Evolutionary conservation across 2,888 invertebrate species (phyloP), one percentile per base, ranked within the genome.

Genomic region (Drosophila melanosoma): DNA sequence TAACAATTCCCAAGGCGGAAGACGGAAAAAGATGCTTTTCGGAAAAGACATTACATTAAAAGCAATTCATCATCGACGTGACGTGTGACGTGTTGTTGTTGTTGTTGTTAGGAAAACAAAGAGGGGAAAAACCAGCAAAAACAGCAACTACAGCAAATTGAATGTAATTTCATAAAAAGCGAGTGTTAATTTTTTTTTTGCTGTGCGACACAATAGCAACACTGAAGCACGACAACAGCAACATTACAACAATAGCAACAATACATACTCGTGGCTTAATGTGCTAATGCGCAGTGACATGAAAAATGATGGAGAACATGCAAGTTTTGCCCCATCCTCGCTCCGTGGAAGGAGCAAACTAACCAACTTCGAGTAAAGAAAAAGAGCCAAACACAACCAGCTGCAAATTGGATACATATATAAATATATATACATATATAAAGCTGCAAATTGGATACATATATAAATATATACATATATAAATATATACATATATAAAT

Each of bases 131-230:
- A 64, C 64, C 54, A 66, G 59, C 59, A 69, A 69, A 69, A 79
- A 73, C 63, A 74, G 62, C 70, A 76, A 73, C 78, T 78, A 83
- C 80, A 83, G 85, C 82, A 89, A 90, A 90, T 88, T 89, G 81
- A 87, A 87, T 79, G 87, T 87, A 89, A 89, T 88, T 89, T 82
- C 81, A 90, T 89, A 87, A 87, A 88, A 90, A 87, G 87, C 84
- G 87, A 72, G 90, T 87, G 87, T 87, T 87, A 90, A 90, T 87
- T 90, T 89, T 87, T 87, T 90, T 89, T 90, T 82, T 88, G 73
- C 76, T 70, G 77, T 60, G 56, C 66, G 40, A 63, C 72, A 83
- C 81, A 86, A 74, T 40, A 70, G 67, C 61, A 69, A 49, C 48
- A 54, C 58, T 52, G 58, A 8, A 35, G 54, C 32, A 67, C 26